Conservation (phyloP, 2,888 invertebrate species). For the Leptodirus hochenwartii region DNA sequence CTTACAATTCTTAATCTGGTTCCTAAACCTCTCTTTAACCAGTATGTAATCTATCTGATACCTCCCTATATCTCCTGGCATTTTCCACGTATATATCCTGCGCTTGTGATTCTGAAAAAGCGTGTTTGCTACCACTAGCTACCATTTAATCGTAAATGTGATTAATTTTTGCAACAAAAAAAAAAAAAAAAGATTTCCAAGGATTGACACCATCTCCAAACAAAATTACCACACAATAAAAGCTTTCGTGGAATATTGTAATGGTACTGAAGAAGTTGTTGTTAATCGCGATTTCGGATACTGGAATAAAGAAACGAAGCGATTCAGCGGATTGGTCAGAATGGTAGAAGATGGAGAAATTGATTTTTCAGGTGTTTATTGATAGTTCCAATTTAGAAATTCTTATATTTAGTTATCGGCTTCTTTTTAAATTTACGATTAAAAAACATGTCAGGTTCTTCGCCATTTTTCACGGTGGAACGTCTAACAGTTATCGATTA, state of each 20-base stretch:
- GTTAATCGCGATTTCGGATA: conserved; percentile 4
- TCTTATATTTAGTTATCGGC: background rate
- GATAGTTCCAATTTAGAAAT: background rate
- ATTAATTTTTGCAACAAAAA: no score
- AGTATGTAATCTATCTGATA: no score
- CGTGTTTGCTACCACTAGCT: no score
- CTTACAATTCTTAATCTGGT: no score
- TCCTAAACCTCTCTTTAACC: no score
- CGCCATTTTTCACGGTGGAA: conserved; percentile 12
- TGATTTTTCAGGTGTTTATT: conserved; percentile 6
- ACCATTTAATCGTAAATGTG: no score
- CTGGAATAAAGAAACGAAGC: conserved; percentile 3
- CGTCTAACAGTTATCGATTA: conserved; percentile 13
- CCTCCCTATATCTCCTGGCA: no score
- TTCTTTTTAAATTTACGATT: background rate
- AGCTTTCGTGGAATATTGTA: conserved; percentile 4
- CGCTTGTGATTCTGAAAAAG: no score
- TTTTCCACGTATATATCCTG: no score
- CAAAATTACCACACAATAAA: conserved; percentile 5
- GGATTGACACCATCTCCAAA: conserved; percentile 5
- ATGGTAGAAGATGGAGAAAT: background rate
- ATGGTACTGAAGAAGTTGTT: conserved; percentile 1
- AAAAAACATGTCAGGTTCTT: conserved; percentile 6
- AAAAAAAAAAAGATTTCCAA: conserved; percentile 4
- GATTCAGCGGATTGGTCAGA: conserved; percentile 5